These are phyloP conservation scores for Drosophila nigricruria DNA, from an alignment of 2,888 invertebrate species.

Conservation along the genomic window DNA sequence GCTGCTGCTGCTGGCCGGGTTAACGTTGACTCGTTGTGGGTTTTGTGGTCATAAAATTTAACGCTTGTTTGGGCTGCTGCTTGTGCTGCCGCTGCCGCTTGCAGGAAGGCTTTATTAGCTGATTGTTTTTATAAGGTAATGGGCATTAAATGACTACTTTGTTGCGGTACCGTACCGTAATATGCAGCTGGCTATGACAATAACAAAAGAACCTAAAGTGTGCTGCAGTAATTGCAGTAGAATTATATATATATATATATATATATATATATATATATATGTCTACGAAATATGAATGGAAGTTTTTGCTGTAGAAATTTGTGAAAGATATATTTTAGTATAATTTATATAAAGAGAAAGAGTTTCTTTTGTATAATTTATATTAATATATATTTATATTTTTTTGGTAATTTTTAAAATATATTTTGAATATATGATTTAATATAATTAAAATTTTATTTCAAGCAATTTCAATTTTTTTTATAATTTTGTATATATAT, in stretches of 20 bases:
- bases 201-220: conserved; percentile 3
- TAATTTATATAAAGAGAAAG: too few relatives aligned
- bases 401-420: too few relatives aligned
- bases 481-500: too few relatives aligned
- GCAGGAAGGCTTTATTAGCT: conserved; percentile 64
- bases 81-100: conserved; percentile 15
- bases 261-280: too few relatives aligned
- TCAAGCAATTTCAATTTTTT: too few relatives aligned
- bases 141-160: conserved; percentile 59
- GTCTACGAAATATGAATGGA: background rate
- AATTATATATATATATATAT: background rate
- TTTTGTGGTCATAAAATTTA: conserved; percentile 71
- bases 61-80: conserved; percentile 66
- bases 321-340: background rate
- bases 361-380: too few relatives aligned
- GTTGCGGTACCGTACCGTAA: conserved; percentile 57
- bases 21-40: conserved; percentile 54
- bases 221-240: conserved; percentile 5
- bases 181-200: conserved; percentile 26
- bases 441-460: too few relatives aligned
- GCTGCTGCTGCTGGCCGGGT: conserved; percentile 34
- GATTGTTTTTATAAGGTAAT: conserved; percentile 61
- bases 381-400: too few relatives aligned
- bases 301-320: background rate
- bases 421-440: too few relatives aligned